Percentiles rank a stretch among this genome's conserved stretches.
Evolutionary conservation across 2,113 vertebrate genomes (phyloP).

Genomic region (Rutilus rutilus): DNA sequence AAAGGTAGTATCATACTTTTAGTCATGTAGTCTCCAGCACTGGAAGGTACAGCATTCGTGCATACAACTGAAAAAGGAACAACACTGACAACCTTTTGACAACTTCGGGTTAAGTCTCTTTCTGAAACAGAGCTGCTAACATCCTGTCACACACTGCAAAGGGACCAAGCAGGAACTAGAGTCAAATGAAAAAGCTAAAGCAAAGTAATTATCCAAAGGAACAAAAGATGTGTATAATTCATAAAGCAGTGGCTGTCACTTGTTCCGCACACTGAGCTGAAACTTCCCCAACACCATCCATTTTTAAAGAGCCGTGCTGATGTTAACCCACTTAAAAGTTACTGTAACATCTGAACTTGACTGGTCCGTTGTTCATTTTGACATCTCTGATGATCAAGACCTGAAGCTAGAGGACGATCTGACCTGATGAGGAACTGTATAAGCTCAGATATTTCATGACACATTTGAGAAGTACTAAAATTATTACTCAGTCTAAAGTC

Average conservation of each 20-base stretch:
- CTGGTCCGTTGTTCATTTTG: neutral
- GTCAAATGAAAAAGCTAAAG: slow-evolving; percentile 14
- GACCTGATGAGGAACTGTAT: neutral
- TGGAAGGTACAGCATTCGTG: neutral
- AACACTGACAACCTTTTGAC: neutral
- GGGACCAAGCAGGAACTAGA: slow-evolving; percentile 27
- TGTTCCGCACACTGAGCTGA: slow-evolving; percentile 26
- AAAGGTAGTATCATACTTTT: slow-evolving; percentile 2
- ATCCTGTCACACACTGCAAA: slow-evolving; percentile 29
- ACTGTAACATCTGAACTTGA: neutral
- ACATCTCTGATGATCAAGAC: neutral
- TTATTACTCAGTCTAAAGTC: neutral
- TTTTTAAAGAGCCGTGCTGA: slow-evolving; percentile 12
- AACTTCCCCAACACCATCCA: slow-evolving; percentile 33
- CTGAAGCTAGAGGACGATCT: neutral
- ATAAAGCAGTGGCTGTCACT: slow-evolving; percentile 24
- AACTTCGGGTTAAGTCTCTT: neutral
- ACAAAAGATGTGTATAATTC: slow-evolving; percentile 45
- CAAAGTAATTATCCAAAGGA: slow-evolving; percentile 25
- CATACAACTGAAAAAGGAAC: neutral
- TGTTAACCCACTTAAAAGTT: slow-evolving; percentile 28
- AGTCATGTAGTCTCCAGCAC: slow-evolving; percentile 4
- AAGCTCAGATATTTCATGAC: neutral
- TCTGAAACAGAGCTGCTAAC: slow-evolving; percentile 17
- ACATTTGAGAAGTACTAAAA: neutral